These are phyloP conservation scores for Emmelina monodactyla DNA, from an alignment of 2,888 invertebrate genomes.

Conservation along the genomic window DNA sequence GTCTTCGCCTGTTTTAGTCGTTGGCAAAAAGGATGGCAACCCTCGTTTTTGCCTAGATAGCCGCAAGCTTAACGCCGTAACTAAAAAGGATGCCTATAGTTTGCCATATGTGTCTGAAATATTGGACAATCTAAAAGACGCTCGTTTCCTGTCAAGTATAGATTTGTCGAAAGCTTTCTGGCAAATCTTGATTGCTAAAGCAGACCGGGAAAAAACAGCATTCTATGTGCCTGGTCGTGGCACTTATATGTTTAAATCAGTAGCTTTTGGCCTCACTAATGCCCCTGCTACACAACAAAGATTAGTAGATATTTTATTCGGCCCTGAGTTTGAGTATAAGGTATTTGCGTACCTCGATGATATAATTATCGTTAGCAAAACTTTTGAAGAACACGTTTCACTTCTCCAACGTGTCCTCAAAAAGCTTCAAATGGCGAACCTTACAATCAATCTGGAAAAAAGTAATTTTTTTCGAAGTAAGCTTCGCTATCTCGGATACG, in stretches of 20 bases:
- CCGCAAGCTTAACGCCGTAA: slow-evolving; percentile 12
- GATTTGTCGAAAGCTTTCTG: slow-evolving; percentile 13
- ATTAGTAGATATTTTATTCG: slow-evolving; percentile 14
- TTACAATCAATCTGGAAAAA: slow-evolving; percentile 16
- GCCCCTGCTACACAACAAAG: slow-evolving; percentile 18
- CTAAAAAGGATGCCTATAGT: slow-evolving; percentile 13
- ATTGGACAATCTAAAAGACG: slow-evolving; percentile 14
- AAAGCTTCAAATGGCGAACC: slow-evolving; percentile 15
- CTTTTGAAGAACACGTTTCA: slow-evolving; percentile 17
- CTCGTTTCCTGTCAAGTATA: slow-evolving; percentile 11
- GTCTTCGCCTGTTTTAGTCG: slow-evolving; percentile 15
- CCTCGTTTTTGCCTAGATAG: slow-evolving; percentile 16
- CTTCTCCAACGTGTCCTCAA: slow-evolving; percentile 13
- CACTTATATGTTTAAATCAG: slow-evolving; percentile 2
- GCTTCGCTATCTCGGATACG: slow-evolving; percentile 16
- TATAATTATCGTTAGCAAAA: slow-evolving; percentile 13
- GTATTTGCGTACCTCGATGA: slow-evolving; percentile 18
- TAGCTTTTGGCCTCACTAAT: slow-evolving; percentile 10
- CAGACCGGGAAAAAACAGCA: slow-evolving; percentile 8
- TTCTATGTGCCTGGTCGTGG: slow-evolving; percentile 8
- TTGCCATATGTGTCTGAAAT: slow-evolving; percentile 15
- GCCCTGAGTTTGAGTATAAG: slow-evolving; percentile 15
- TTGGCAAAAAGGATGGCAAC: slow-evolving; percentile 13
- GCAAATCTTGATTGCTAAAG: slow-evolving; percentile 8
- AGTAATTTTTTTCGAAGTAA: slow-evolving; percentile 13